Conservation (phyloP, 2,888 invertebrate genomes). For the Drosophila rellima region DNA sequence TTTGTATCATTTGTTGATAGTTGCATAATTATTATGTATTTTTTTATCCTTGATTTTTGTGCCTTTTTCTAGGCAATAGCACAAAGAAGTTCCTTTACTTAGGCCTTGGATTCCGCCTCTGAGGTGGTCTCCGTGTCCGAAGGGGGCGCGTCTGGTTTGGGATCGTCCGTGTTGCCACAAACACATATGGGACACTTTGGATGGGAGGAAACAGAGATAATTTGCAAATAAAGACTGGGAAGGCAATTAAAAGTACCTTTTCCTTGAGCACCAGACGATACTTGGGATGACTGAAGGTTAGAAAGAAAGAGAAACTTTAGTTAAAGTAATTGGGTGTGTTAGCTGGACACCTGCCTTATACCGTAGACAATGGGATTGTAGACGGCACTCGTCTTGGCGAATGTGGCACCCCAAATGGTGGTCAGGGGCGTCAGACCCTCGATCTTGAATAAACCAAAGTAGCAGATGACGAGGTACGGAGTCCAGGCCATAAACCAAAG, state of each 20-base stretch:
- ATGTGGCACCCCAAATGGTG: conserved; percentile 95
- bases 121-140: conserved; percentile 83
- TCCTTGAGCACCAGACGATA: conserved; percentile 88
- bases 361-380: conserved; percentile 97
- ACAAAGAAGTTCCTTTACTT: conserved; percentile 16
- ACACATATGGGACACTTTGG: conserved; percentile 87
- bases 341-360: conserved; percentile 88
- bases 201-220: neutral
- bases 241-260: conserved; percentile 74
- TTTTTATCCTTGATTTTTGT: conserved; percentile 39
- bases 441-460: conserved; percentile 91
- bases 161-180: conserved; percentile 84
- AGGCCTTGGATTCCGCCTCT: conserved; percentile 83
- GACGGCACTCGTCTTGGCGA: conserved; percentile 96
- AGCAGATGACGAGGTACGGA: conserved; percentile 94
- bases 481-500: conserved; percentile 98
- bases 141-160: conserved; percentile 82
- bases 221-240: neutral
- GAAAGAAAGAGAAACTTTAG: neutral
- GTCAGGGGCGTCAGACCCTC: conserved; percentile 91
- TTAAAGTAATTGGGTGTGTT: neutral
- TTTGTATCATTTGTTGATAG: conserved; percentile 48
- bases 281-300: conserved; percentile 87
- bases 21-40: neutral
- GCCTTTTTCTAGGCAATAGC: conserved; percentile 59